Evolutionary conservation across 2,113 vertebrate genomes (phyloP).

Genomic region (Brevimyrus niger): DNA sequence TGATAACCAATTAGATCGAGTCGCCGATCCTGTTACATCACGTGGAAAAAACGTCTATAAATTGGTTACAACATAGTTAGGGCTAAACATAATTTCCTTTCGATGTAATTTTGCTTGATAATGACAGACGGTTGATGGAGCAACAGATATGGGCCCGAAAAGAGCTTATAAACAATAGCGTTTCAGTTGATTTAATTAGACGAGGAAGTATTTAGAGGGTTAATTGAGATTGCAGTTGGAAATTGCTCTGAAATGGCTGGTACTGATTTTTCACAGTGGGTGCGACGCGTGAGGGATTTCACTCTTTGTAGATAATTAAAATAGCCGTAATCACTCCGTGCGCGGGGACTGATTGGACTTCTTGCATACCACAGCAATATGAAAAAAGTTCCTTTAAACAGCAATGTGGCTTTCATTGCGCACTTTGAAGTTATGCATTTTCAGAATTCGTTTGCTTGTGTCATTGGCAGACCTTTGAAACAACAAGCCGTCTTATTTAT

Average conservation of each 20-base stretch:
- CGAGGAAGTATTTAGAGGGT: conserved; percentile 89
- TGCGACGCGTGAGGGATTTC: conserved; percentile 59
- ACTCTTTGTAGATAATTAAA: conserved; percentile 64
- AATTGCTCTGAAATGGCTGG: conserved; percentile 75
- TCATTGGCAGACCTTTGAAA: neutral
- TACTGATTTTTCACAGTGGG: conserved; percentile 61
- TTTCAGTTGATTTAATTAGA: conserved; percentile 88
- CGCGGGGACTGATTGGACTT: conserved; percentile 59
- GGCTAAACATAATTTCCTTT: conserved; percentile 81
- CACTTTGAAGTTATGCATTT: conserved; percentile 1
- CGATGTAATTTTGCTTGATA: conserved; percentile 71
- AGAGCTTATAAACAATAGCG: conserved; percentile 80
- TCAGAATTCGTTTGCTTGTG: neutral
- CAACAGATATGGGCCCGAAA: conserved; percentile 49
- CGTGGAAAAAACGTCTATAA: conserved; percentile 66
- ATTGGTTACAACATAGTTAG: conserved; percentile 68
- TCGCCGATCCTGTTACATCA: conserved; percentile 88
- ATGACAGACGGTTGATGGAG: conserved; percentile 63
- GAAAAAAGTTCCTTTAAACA: conserved; percentile 21
- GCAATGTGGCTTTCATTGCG: neutral
- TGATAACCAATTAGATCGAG: conserved; percentile 95
- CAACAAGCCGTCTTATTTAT: neutral
- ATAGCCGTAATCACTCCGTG: conserved; percentile 61
- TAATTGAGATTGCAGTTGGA: conserved; percentile 88
- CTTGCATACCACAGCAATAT: conserved; percentile 37